Evolutionary conservation across 1,140 invertebrate genomes (phyloP).

Genomic region (Pristionchus pacificus): DNA sequence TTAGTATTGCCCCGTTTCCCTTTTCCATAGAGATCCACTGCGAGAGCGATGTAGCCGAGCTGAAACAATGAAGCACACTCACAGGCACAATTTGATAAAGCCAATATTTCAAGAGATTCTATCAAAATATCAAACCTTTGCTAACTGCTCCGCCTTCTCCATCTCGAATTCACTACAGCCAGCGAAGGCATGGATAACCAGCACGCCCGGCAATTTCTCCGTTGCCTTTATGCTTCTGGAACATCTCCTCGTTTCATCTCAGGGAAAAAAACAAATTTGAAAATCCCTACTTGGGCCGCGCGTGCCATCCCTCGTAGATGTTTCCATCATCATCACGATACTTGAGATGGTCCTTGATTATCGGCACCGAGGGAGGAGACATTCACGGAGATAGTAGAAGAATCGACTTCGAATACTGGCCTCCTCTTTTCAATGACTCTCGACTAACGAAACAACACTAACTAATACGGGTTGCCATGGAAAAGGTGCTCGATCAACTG

Average conservation of each 20-base stretch:
- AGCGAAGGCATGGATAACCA: conserved; percentile 38
- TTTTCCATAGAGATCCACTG: conserved; percentile 52
- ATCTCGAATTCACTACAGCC: conserved; percentile 38
- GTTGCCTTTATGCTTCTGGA: not conserved
- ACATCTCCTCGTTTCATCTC: conserved; percentile 10
- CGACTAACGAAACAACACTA: no score
- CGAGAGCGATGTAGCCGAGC: conserved; percentile 48
- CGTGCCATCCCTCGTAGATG: conserved; percentile 22
- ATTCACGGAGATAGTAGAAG: no score
- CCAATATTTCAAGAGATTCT: no score
- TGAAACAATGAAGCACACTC: conserved; percentile 27
- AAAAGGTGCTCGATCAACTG: no score
- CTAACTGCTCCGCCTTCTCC: conserved; percentile 34
- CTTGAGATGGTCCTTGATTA: no score
- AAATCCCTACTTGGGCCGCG: conserved; percentile 25
- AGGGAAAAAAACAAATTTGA: not conserved
- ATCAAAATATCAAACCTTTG: conserved; percentile 29
- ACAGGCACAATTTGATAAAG: not conserved
- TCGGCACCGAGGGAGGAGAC: no score
- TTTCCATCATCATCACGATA: conserved; percentile 16
- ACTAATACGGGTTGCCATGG: no score
- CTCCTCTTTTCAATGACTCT: no score
- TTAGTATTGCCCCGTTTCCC: conserved; percentile 29
- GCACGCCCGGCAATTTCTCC: conserved; percentile 32
- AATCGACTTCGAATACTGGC: no score